Base-by-base conservation (phyloP, 2,113 vertebrate species). In the Colossoma macropomum region DNA sequence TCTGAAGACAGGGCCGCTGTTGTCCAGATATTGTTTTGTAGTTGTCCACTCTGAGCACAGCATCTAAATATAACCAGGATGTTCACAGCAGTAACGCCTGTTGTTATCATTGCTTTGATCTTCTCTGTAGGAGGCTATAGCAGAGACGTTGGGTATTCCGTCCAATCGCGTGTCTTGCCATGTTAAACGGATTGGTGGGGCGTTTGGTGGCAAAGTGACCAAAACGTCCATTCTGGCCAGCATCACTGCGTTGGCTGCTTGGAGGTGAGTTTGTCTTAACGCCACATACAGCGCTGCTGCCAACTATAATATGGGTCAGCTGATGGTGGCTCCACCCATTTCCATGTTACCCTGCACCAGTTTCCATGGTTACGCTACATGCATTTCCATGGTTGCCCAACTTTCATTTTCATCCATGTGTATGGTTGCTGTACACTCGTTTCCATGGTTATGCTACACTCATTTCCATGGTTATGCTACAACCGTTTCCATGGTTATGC, bases 151-250 rank as follows among this genome's bases (percentile, higher is more conserved):
- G 87, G 90, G 87, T 41, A 83, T 98, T 69, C 93, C 95, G 1
- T 91, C 93, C 80, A 97, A 94, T 92, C 94, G 93, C 52, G 93
- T 96, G 75, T 92, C 91, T 48, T 95, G 95, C 85, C 93, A 95
- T 0, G 92, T 95, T 68, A 97, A 95, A 80, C 59, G 73, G 54
- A 27, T 96, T 4, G 96, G 96, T 0, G 96, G 96, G 76, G 95
- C 92, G 1, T 97, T 97, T 3, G 93, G 95, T 0, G 95, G 95
- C 5, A 97, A 97, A 82, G 0, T 96, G 41, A 91, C 83, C 9
- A 96, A 92, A 87, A 92, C 95, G 0, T 27, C 88, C 3, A 85
- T 92, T 21, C 87, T 97, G 60, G 93, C 94, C 1, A 86, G 89
- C 10, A 92, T 96, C 75, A 93, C 96, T 19, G 94, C 95, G 7